phyloP scores from a whole-genome alignment of 2,888 invertebrate species.

The Nemotelus nigrinus region DNA sequence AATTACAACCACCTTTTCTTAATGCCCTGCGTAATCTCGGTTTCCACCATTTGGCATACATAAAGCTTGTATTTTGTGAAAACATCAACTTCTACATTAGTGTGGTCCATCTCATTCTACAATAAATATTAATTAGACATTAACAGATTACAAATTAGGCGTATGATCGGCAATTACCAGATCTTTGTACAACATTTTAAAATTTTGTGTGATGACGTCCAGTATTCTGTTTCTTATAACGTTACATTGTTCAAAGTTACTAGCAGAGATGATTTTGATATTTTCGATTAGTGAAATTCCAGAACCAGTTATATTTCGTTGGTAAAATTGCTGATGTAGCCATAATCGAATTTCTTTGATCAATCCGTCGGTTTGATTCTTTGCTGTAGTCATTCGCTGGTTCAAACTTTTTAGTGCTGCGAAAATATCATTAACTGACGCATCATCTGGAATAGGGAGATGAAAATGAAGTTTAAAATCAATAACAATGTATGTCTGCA shows the following conservation, averaged over 20 bases:
- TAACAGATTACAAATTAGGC: too few species aligned
- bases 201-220: conserved; percentile 65
- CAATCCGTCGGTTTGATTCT: conserved; percentile 72
- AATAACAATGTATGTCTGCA: too few species aligned
- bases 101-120: not conserved
- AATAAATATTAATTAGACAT: too few species aligned
- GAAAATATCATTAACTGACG: conserved; percentile 56
- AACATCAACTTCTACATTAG: conserved; percentile 50
- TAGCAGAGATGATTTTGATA: conserved; percentile 51
- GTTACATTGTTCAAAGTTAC: conserved; percentile 21
- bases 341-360: conserved; percentile 72
- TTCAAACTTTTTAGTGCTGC: conserved; percentile 56
- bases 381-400: conserved; percentile 60
- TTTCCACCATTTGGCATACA: conserved; percentile 58
- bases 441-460: conserved; percentile 53
- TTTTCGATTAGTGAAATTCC: conserved; percentile 54
- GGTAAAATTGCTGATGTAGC: conserved; percentile 79
- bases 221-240: conserved; percentile 51
- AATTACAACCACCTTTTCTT: conserved; percentile 58
- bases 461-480: not conserved
- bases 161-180: not conserved
- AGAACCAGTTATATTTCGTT: conserved; percentile 69
- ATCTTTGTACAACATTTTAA: not conserved
- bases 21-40: conserved; percentile 58
- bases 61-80: conserved; percentile 68